Base-by-base conservation (phyloP, 1,140 invertebrate genomes). In the Ostrea denselamellosa region DNA sequence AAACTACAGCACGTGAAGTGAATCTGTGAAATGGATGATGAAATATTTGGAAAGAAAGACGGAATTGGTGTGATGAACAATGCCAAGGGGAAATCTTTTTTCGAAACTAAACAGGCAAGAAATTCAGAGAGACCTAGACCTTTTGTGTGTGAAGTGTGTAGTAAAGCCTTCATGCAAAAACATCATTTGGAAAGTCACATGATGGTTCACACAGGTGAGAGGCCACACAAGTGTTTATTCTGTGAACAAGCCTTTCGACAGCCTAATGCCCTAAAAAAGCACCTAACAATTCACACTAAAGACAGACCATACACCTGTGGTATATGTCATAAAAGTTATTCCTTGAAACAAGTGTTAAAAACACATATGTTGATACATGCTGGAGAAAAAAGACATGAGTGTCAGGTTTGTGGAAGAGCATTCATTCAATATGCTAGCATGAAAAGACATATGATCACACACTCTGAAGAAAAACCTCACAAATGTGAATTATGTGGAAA, bases 281-380 rank as follows among this genome's bases (percentile, higher is more conserved):
- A 89, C 65, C 85, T 88, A 17, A 52, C 71, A n/a, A 71, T 52
- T 14, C 90, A 90, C 71, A 65, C 90, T 0, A 83, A 54, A 8
- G 91, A 86, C 52, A 90, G 85, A 85, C 82, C 81, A 17, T 86
- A 92, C 86, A 87, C 98, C 93, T 99, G 98, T 92, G 96, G 97
- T 87, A 98, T 97, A 0, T 99, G 98, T 92, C 98, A 98, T 7
- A 99, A 88, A 17, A 28, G 34, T 19, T 62, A 34, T 12, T 17
- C 53, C 9, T 19, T 82, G 14, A 25, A 87, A 19, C 22, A 58
- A 25, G 34, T 53, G n/a, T 56, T 51, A 54, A 14, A 87, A 54
- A 54, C 22, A 22, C 71, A 83, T 10, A 62, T 82, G 58, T 83
- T 28, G 52, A 81, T 87, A 19, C 86, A 82, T 12, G 8, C 28